A percentile compares a stretch with the other conserved stretches of the same genome.
phyloP scores from a whole-genome alignment of 1,140 invertebrate species.

The Pseudomyrmex dendroicus region DNA sequence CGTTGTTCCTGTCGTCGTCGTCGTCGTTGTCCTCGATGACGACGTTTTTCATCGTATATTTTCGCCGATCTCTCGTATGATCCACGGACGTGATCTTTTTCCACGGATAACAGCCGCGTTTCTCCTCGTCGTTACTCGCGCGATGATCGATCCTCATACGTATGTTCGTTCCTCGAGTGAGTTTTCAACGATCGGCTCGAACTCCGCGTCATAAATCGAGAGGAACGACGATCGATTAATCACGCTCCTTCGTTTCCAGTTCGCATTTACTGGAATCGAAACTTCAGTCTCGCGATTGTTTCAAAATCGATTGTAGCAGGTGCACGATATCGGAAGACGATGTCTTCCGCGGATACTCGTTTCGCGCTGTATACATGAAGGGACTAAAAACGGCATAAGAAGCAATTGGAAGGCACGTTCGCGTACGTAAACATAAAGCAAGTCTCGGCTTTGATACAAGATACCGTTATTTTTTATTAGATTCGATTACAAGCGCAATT shows the following conservation, averaged over 20 bases:
- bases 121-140: slow-evolving; percentile 18
- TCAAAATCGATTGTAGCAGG: slow-evolving; percentile 56
- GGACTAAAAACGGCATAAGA: slow-evolving; percentile 27
- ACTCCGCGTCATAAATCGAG: slow-evolving; percentile 44
- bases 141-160: slow-evolving; percentile 45
- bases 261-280: slow-evolving; percentile 24
- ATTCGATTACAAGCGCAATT: not conserved
- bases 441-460: slow-evolving; percentile 11
- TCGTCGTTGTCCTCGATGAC: slow-evolving; percentile 27
- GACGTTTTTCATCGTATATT: slow-evolving; percentile 40
- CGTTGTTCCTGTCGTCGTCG: slow-evolving; percentile 4
- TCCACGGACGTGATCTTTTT: slow-evolving; percentile 42
- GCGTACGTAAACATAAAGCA: not conserved
- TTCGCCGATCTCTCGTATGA: slow-evolving; percentile 26
- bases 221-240: slow-evolving; percentile 48
- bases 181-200: slow-evolving; percentile 12
- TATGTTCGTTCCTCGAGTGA: slow-evolving; percentile 17
- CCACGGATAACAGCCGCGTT: slow-evolving; percentile 37
- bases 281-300: slow-evolving; percentile 45
- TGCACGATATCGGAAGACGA: slow-evolving; percentile 36
- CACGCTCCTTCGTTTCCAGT: slow-evolving; percentile 38
- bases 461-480: slow-evolving; percentile 22
- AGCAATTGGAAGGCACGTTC: slow-evolving; percentile 12
- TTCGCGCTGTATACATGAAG: not conserved
- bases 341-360: slow-evolving; percentile 27